phyloP scores from a whole-genome alignment of 2,888 invertebrate genomes.

The Mesorhabditis spiculigera region DNA sequence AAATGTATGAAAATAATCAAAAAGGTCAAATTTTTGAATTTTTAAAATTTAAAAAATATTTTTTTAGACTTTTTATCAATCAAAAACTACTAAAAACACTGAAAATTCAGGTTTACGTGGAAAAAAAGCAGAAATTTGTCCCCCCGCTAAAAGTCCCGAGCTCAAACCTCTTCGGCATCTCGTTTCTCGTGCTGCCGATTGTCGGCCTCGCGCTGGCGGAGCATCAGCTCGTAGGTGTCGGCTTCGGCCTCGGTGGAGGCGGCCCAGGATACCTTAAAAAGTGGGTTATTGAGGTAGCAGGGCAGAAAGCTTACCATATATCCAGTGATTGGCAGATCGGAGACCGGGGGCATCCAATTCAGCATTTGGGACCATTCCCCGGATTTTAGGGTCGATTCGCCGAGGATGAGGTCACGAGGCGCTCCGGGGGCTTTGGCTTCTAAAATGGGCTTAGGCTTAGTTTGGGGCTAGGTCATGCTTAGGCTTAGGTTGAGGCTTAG shows the following conservation, averaged over 20 bases:
- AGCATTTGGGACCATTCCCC: conserved; percentile 43
- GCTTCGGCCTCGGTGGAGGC: conserved; percentile 27
- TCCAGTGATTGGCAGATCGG: conserved; percentile 54
- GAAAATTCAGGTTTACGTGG: neutral
- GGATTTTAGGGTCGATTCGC: conserved; percentile 18
- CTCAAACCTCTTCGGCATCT: neutral
- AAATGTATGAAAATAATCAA: neutral
- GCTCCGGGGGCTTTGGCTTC: conserved; percentile 48
- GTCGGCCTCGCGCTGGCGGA: conserved; percentile 20
- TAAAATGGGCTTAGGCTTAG: conserved; percentile 6
- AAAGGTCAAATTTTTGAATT: no score
- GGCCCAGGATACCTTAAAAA: conserved; percentile 34
- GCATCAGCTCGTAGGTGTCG: conserved; percentile 30
- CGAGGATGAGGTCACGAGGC: conserved; percentile 44
- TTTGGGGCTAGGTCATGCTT: no score
- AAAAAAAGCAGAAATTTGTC: neutral
- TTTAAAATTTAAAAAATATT: no score
- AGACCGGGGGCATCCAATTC: conserved; percentile 49
- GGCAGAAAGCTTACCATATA: conserved; percentile 34
- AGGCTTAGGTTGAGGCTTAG: no score
- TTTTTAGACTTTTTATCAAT: no score
- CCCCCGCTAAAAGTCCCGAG: no score
- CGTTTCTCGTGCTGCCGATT: neutral
- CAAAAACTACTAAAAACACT: no score
- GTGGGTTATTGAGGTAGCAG: neutral